Base-by-base conservation (phyloP, 1,140 invertebrate genomes). In the Oreohelix idahoensis region DNA sequence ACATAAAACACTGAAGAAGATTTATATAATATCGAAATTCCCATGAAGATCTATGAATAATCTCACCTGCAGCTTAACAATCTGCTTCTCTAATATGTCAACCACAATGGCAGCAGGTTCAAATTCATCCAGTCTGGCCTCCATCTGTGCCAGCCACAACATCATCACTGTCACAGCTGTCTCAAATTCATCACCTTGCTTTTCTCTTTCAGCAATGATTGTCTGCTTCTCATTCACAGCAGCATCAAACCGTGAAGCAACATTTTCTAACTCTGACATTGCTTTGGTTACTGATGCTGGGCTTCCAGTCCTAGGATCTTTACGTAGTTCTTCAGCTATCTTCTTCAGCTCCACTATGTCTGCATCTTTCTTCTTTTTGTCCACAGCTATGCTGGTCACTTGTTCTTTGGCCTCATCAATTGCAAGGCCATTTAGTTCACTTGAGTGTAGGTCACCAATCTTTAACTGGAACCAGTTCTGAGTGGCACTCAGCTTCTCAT, bases 171-270 rank as follows among this genome's bases (percentile, higher is more conserved):
- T 95, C 84, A 96, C 95, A 11, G 97, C 93, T n/a, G 95, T 94
- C 88, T 98, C 97, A 90, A 98, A 98, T 32, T 96, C 95, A 81
- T 94, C 94, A 35, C 96, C 94, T 85, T 97, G 96, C 89, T 98
- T 96, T 4, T 96, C 95, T 42, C 96, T 94, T 66, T 96, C 95
- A 88, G 96, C 96, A 8, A 96, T 96, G 42, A 97, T 93, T 88
- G 96, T 95, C 85, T 96, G 95, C 87, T 96, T 96, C 87, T 98
- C 97, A 85, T 96, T 96, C 15, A 98, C 93, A 0, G 96, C 85
- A 20, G 88, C 90, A 39, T 91, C 87, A 75, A 93, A 86, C 29
- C 98, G 97, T 63, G 96, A 95, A 97, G 97, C 98, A 89, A 96
- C 95, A 63, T 95, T 95, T 92, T 98, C 97, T 69, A 98, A 93